Conservation (phyloP, 2,797 vertebrate genomes). For the Orientallactaga sibirica region DNA sequence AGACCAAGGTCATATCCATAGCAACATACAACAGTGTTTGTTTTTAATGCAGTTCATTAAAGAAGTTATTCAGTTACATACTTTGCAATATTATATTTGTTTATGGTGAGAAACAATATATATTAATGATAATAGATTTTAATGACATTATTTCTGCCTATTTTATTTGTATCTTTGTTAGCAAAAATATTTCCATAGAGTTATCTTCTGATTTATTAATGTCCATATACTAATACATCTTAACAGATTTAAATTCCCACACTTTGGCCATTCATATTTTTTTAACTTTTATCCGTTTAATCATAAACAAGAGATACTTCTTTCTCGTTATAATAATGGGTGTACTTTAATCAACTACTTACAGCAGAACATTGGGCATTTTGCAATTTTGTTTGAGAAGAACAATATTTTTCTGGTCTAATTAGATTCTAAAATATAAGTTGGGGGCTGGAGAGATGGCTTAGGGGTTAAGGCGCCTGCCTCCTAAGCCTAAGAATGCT, state of each 20-base stretch:
- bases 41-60: not conserved
- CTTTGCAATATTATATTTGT: not conserved
- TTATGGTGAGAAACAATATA: slow-evolving; percentile 10
- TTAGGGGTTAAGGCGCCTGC: too few relatives aligned
- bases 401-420: slow-evolving; percentile 23
- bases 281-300: not conserved
- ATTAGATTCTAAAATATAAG: slow-evolving; percentile 43
- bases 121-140: not conserved
- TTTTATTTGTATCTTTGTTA: not conserved
- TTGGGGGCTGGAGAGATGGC: not conserved
- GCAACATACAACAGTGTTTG: not conserved
- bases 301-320: slow-evolving; percentile 6
- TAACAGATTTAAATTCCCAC: slow-evolving; percentile 8
- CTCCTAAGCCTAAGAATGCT: too few relatives aligned
- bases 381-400: not conserved
- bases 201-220: slow-evolving; percentile 12
- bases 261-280: not conserved
- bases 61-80: not conserved
- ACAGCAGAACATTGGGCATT: slow-evolving; percentile 6
- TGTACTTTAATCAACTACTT: slow-evolving; percentile 27
- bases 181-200: not conserved
- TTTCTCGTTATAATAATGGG: slow-evolving; percentile 37
- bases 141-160: slow-evolving; percentile 12
- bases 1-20: too few relatives aligned
- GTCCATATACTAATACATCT: too few relatives aligned